Percentiles rank a stretch among this genome's conserved stretches.
Evolutionary conservation across 2,113 vertebrate species (phyloP).

Genomic region (Neomonachus schauinslandi): DNA sequence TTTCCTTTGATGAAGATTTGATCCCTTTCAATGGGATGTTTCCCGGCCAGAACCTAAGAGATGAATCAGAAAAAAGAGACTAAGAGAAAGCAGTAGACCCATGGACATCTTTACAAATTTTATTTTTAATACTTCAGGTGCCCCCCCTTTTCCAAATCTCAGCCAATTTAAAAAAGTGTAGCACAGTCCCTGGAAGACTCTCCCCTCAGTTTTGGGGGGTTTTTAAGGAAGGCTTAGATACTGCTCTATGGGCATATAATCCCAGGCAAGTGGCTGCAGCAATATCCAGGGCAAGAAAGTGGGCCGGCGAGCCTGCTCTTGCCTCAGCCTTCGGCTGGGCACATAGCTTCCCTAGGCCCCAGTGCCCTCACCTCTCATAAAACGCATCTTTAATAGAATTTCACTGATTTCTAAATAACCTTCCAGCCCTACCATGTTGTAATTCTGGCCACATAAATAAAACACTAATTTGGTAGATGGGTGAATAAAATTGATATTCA

Average conservation of each 20-base stretch:
- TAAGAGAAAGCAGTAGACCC: background rate
- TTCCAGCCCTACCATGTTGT: background rate
- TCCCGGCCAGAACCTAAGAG: background rate
- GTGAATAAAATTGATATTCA: background rate
- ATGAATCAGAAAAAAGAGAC: background rate
- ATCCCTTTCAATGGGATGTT: background rate
- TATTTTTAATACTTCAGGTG: background rate
- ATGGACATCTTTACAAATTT: background rate
- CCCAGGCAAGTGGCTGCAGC: background rate
- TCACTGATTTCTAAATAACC: background rate
- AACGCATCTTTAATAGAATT: background rate
- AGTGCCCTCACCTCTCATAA: background rate
- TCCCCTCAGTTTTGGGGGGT: accelerated
- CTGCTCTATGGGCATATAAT: accelerated
- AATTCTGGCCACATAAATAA: background rate
- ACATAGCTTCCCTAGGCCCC: background rate
- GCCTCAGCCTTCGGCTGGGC: background rate
- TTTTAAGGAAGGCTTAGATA: background rate
- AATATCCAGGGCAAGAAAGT: background rate
- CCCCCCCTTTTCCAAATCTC: background rate
- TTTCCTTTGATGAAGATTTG: background rate
- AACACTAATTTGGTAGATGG: background rate
- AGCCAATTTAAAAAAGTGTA: background rate
- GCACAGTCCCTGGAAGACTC: background rate
- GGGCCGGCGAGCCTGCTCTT: no score